Base-by-base conservation (phyloP, 2,888 invertebrate genomes). In the Watsonalla binaria region DNA sequence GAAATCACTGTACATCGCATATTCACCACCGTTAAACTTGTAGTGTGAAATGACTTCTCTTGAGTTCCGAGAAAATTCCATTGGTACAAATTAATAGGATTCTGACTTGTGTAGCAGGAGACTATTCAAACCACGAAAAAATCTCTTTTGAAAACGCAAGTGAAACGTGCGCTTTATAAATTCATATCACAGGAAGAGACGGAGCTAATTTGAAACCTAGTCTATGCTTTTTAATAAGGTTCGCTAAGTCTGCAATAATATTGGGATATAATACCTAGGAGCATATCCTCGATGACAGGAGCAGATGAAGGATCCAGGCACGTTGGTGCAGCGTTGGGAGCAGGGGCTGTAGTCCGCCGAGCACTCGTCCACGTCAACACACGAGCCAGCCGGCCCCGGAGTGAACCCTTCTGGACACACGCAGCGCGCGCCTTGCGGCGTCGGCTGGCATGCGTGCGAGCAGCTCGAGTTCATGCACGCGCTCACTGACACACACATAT, bases 281-380 rank as follows among this genome's bases (percentile, higher is more conserved):
- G 90, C 74, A 61, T 92, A 95, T 14, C 93, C 94, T 7, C 88
- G 79, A 58, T 90, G 86, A 61, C 95, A 95, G 5, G 88, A 84
- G 68, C 95, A 95, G 0, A 76, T 51, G 72, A 87, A 94, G 0
- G 92, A 87, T 0, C 94, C 94, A 0, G 74, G 78, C 0, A 76
- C 71, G 65, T 94, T 94, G 35, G 70, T 68, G 72, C 95, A 95
- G 0, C 88, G 66, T 69, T 96, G 96, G 5, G 95, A 92, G 72
- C 96, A 96, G 0, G 84, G 82, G 4, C 24, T 24, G 24, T 24
- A 24, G 13, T 88, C 83, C 2, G 74, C 62, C 2, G 76, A 61
- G 69, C 97, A 97, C 81, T 97, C 97, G 67, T 96, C 91, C 0
- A 95, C 83, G 72, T 97, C 96, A 11, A 73, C 72, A 63, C 96